Conservation (phyloP, 2,888 invertebrate genomes). For the Blastobasis adustella region DNA sequence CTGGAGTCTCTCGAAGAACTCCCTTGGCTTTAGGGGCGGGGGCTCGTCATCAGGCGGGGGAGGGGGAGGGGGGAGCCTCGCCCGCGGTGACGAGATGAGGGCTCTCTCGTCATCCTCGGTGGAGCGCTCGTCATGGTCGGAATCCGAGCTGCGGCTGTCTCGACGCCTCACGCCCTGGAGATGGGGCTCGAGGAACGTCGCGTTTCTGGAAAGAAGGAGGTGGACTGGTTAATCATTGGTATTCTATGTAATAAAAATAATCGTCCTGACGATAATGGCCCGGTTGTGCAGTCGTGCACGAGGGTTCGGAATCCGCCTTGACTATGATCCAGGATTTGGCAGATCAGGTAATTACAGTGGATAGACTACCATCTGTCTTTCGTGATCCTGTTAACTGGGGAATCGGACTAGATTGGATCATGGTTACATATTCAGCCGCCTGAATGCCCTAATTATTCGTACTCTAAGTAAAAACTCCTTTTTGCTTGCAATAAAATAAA, state of each 20-base stretch:
- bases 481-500: background rate
- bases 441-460: too few relatives aligned
- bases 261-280: too few relatives aligned
- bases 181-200: slow-evolving; percentile 84
- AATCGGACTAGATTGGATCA: too few relatives aligned
- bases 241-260: too few relatives aligned
- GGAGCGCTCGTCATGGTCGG: slow-evolving; percentile 67
- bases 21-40: slow-evolving; percentile 72
- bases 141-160: slow-evolving; percentile 65
- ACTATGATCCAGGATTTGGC: too few relatives aligned
- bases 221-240: too few relatives aligned
- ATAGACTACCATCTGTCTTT: too few relatives aligned
- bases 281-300: too few relatives aligned
- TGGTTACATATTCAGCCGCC: too few relatives aligned
- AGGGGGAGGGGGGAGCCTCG: slow-evolving; percentile 55
- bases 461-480: background rate
- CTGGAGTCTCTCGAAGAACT: slow-evolving; percentile 69
- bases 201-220: slow-evolving; percentile 77
- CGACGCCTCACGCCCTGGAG: slow-evolving; percentile 76
- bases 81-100: slow-evolving; percentile 58
- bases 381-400: too few relatives aligned
- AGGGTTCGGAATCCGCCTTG: too few relatives aligned
- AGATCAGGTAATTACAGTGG: too few relatives aligned
- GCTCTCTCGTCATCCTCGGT: slow-evolving; percentile 67
- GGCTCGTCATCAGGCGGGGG: slow-evolving; percentile 64